phyloP scores from a whole-genome alignment of 2,888 invertebrate species.

The Pristionchus arcanus region DNA sequence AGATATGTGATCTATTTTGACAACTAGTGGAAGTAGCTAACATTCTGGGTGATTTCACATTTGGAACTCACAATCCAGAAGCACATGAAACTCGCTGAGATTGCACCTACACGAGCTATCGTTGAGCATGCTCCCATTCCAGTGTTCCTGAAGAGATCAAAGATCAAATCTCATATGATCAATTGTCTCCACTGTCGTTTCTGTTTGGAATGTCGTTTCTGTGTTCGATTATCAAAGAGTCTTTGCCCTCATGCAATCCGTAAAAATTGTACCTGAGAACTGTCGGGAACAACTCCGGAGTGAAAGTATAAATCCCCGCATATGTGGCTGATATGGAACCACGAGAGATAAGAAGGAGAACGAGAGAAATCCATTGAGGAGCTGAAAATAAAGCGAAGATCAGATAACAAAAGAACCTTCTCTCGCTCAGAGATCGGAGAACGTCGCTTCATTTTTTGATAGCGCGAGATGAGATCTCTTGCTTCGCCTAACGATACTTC shows the following conservation, averaged over 20 bases:
- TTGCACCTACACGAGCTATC: constrained; percentile 90
- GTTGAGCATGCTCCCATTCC: constrained; percentile 91
- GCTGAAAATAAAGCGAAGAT: constrained; percentile 55
- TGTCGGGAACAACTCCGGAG: constrained; percentile 92
- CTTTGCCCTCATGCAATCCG: too few species aligned
- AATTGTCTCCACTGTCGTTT: too few species aligned
- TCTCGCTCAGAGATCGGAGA: too few species aligned
- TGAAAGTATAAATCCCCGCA: constrained; percentile 91
- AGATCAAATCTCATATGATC: not conserved
- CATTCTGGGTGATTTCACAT: not conserved
- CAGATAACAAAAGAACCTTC: not conserved
- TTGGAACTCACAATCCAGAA: constrained; percentile 76
- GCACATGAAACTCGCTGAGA: constrained; percentile 89
- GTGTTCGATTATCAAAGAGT: too few species aligned
- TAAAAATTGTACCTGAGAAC: constrained; percentile 80
- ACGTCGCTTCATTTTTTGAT: too few species aligned
- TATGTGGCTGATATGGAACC: constrained; percentile 91
- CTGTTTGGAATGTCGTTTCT: too few species aligned
- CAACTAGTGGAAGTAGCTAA: too few species aligned
- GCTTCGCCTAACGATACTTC: too few species aligned
- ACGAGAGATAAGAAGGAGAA: constrained; percentile 87
- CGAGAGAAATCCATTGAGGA: constrained; percentile 64
- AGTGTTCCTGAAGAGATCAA: constrained; percentile 84
- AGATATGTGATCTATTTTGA: too few species aligned
- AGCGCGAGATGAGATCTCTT: too few species aligned